Percentiles rank a stretch among this genome's conserved stretches.
Evolutionary conservation across 2,113 vertebrate genomes (phyloP).

Genomic region (Ascaphus truei): DNA sequence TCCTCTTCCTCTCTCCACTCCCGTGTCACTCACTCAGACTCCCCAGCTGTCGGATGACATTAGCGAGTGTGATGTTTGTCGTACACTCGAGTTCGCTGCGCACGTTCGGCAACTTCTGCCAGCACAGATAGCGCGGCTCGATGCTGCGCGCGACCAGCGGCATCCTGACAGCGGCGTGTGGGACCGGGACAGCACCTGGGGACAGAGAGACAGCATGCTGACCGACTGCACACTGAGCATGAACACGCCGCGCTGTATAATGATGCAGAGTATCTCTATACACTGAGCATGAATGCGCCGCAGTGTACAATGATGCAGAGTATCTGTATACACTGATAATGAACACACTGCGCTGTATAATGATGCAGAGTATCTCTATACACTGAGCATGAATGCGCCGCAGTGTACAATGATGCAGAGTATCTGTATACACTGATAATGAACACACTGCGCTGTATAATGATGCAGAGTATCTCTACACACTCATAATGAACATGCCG

Average conservation of each 20-base stretch:
- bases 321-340: too few species aligned
- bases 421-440: background rate
- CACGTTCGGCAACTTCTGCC: constrained; percentile 86
- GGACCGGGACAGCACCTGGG: too few species aligned
- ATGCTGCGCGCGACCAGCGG: constrained; percentile 97
- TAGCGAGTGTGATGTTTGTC: constrained; percentile 95
- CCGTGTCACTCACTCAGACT: constrained; percentile 88
- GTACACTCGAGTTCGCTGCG: constrained; percentile 96
- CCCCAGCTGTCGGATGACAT: constrained; percentile 98
- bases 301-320: too few species aligned
- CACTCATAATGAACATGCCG: background rate
- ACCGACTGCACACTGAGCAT: too few species aligned
- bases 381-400: too few species aligned
- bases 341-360: too few species aligned
- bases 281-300: too few species aligned
- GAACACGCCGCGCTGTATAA: too few species aligned
- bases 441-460: background rate
- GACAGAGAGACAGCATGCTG: too few species aligned
- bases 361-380: background rate
- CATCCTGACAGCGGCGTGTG: too few species aligned
- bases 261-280: too few species aligned
- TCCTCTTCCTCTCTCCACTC: background rate
- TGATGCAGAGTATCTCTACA: background rate
- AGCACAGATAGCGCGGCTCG: constrained; percentile 94
- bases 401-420: background rate